Base-by-base conservation (phyloP, 2,797 vertebrate species). In the Podargus strigoides region DNA sequence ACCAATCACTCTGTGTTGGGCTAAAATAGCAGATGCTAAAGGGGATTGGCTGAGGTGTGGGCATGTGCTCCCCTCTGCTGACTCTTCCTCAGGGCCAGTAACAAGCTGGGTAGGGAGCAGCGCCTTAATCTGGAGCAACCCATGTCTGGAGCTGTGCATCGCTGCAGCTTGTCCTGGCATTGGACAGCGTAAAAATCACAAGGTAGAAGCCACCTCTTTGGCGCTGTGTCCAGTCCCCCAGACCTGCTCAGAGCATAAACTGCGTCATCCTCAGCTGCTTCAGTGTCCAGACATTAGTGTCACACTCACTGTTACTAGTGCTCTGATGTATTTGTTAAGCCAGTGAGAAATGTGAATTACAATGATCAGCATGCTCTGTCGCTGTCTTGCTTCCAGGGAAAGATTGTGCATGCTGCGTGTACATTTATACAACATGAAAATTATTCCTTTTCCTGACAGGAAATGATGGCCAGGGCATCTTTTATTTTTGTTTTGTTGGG, bases 101-200 rank as follows among this genome's bases (percentile, higher is more conserved):
- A 26, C 0, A 13, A 34, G 23, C 19, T 18, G 19, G 7, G 15
- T 15, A 24, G 30, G 24, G 41, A 90, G 62, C 62, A 74, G 23
- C 3, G 1, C 20, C 9, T 37, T 56, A 46, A 32, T 11, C 42
- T 46, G 66, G 12, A 77, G 27, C 17, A 44, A 12, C 9, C 0
- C 2, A 1, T 28, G 39, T 42, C 62, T 58, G 72, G 39, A 74
- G 44, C 27, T 0, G 0, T 63, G 41, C 1, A 0, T 28, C 41
- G 21, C 14, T 1, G 6, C 12, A 39, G 34, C n/a, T 76, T 42
- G 9, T 21, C 2, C 3, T 58, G 39, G 46, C 26, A 5, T 4
- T 47, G 67, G 15, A 9, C 22, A 8, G 16, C 34, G 4, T 32
- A 39, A 53, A 53, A 46, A 46, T 46, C 23, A 27, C 15, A 49